These are phyloP conservation scores for crab-eating macaque (Macaca fascicularis) DNA, from an alignment of 2,113 vertebrate genomes.

Conservation along the genomic window T2T-MFA8v1.1 NC_088395.1:131307501-131308000, in stretches of 20 bases:
- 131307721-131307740: background rate
- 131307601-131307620: background rate
- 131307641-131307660: background rate
- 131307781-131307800: background rate
- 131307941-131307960: background rate
- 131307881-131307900: background rate
- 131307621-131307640: background rate
- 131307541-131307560: background rate
- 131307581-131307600: background rate
- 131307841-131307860: background rate
- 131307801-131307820: background rate
- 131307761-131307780: too few relatives aligned
- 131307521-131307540: background rate
- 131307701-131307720: background rate
- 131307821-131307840: background rate
- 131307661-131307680: background rate
- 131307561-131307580: conserved; percentile 4
- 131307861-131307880: background rate
- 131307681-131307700: background rate
- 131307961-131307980: background rate
- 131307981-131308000: background rate
- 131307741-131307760: background rate
- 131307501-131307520: background rate
- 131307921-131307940: background rate
- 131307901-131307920: background rate